Conservation (phyloP, 2,797 vertebrate species). For the Cossypha heuglini region DNA sequence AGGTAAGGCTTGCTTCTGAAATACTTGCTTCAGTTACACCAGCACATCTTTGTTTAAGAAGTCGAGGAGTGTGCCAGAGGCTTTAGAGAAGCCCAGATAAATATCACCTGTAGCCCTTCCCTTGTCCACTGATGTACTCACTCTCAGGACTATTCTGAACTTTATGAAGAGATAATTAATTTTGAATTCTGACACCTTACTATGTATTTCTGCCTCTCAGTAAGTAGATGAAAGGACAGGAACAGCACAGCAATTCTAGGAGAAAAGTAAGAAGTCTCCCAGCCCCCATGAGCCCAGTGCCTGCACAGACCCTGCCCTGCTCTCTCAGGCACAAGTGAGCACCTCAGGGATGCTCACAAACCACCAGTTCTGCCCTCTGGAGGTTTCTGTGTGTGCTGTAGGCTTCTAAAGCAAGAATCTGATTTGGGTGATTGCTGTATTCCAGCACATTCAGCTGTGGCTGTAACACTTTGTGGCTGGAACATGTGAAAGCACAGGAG, state of each 20-base stretch:
- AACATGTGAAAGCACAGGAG: not conserved
- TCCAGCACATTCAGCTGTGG: not conserved
- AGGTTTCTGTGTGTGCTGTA: not conserved
- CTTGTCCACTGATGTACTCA: not conserved
- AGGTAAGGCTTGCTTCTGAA: not conserved
- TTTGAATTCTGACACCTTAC: not conserved
- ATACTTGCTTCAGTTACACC: not conserved
- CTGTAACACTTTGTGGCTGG: fast-evolving
- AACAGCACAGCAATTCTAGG: not conserved
- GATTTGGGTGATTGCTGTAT: not conserved
- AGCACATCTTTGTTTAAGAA: not conserved
- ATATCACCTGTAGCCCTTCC: not conserved
- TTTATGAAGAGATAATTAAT: not conserved
- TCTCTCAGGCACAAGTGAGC: fast-evolving
- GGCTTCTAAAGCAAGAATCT: not conserved
- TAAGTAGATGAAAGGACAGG: not conserved
- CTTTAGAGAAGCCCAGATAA: not conserved
- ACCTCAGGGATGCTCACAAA: too few species aligned
- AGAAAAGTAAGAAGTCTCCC: not conserved
- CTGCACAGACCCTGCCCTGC: not conserved
- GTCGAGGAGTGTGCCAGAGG: not conserved
- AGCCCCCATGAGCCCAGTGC: fast-evolving
- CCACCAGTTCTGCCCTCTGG: not conserved
- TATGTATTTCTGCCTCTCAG: not conserved
- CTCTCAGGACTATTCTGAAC: not conserved